phyloP scores from a whole-genome alignment of 2,113 vertebrate genomes.

The Plecotus auritus region DNA sequence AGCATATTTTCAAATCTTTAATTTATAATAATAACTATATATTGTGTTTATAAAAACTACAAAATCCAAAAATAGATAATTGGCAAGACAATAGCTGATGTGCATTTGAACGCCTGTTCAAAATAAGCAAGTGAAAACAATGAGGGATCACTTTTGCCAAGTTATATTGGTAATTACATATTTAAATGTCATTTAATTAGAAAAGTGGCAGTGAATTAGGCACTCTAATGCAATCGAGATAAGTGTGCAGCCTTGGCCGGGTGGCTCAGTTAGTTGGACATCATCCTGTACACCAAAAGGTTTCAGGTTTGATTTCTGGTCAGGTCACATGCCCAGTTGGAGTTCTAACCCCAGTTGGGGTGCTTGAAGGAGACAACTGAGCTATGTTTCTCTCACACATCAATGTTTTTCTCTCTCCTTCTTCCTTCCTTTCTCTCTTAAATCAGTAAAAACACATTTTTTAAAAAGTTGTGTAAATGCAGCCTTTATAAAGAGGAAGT shows the following conservation, averaged over 20 bases:
- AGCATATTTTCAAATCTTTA: not conserved
- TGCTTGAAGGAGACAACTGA: too few species aligned
- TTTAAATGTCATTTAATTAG: not conserved
- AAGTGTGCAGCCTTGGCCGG: too few species aligned
- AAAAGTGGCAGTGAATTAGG: not conserved
- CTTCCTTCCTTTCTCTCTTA: too few species aligned
- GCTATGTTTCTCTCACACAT: too few species aligned
- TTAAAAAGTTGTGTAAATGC: not conserved
- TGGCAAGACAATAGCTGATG: not conserved
- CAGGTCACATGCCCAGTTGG: too few species aligned
- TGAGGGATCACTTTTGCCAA: not conserved
- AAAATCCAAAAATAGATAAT: not conserved
- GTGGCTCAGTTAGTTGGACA: too few species aligned
- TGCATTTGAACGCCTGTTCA: not conserved
- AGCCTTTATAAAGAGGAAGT: not conserved
- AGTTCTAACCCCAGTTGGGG: too few species aligned
- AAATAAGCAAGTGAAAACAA: not conserved
- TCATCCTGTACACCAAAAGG: too few species aligned
- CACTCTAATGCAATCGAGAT: not conserved
- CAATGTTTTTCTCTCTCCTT: too few species aligned
- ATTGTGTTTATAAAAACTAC: not conserved
- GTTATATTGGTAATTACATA: not conserved
- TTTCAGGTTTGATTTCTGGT: too few species aligned
- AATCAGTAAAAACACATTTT: too few species aligned
- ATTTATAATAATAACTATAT: not conserved